These are phyloP conservation scores for Rhea pennata DNA, from an alignment of 2,113 vertebrate species.

Conservation along the genomic window DNA sequence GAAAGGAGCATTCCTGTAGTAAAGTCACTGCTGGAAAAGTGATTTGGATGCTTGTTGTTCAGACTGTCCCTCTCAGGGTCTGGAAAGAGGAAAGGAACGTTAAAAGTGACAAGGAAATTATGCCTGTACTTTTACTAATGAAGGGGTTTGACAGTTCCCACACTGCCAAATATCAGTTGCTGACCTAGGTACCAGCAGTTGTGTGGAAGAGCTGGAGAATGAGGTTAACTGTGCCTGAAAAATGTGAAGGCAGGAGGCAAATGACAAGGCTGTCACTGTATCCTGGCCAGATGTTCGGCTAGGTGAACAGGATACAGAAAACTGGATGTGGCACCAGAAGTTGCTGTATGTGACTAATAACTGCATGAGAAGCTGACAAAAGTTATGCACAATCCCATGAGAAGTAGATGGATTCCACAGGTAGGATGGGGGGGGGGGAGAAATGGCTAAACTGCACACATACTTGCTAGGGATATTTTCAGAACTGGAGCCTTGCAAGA, in stretches of 20 bases:
- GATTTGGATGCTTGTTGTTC: not conserved
- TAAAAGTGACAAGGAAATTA: no score
- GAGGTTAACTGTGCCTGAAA: no score
- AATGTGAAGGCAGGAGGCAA: not conserved
- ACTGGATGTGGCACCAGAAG: not conserved
- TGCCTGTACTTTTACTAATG: no score
- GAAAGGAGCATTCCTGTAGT: not conserved
- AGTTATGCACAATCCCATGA: accelerated
- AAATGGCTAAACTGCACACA: not conserved
- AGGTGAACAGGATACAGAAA: accelerated
- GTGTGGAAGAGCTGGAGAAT: not conserved
- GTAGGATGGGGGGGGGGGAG: not conserved
- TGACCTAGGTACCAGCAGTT: not conserved
- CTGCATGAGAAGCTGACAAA: not conserved
- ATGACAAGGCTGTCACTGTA: accelerated
- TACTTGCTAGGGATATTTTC: not conserved
- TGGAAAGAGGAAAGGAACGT: no score
- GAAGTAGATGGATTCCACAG: not conserved
- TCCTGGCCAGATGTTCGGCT: not conserved
- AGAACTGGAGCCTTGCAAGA: not conserved
- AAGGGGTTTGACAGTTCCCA: no score
- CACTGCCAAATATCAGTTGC: not conserved
- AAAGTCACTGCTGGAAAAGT: not conserved
- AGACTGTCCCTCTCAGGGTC: no score
- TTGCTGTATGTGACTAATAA: accelerated